phyloP scores from a whole-genome alignment of 2,797 vertebrate genomes.

The Gymnoscopelus microlampas region DNA sequence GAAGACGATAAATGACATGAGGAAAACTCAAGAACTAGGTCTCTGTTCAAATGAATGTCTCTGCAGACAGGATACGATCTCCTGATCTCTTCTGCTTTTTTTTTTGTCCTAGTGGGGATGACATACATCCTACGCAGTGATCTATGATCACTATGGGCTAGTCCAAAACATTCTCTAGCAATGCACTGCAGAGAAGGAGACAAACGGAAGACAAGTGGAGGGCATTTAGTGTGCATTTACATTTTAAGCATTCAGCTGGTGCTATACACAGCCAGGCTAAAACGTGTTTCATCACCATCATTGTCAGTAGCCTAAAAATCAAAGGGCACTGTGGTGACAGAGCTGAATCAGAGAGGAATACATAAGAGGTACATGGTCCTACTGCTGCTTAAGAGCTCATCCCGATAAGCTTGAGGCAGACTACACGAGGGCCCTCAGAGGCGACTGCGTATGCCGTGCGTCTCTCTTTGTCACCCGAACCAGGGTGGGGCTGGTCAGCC shows the following conservation, averaged over 20 bases:
- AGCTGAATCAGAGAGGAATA: constrained; percentile 49
- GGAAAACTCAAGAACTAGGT: not conserved
- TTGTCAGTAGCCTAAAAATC: constrained; percentile 31
- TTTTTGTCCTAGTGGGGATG: not conserved
- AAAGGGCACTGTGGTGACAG: constrained; percentile 36
- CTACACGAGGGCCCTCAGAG: constrained; percentile 72
- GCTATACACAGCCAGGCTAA: constrained; percentile 1
- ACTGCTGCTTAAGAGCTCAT: constrained; percentile 73
- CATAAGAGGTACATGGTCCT: constrained; percentile 42
- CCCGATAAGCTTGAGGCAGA: constrained; percentile 66
- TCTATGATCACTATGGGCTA: not conserved
- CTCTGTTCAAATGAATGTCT: too few species aligned
- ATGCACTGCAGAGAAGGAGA: not conserved
- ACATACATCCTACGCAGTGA: not conserved
- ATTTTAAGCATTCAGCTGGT: constrained; percentile 13
- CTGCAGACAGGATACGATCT: too few species aligned
- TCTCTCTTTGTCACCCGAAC: constrained; percentile 71
- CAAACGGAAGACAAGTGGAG: constrained; percentile 1
- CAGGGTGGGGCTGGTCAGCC: constrained; percentile 64
- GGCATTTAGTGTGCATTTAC: constrained; percentile 30
- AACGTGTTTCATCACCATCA: constrained; percentile 17
- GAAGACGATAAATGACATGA: not conserved
- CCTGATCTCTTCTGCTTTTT: not conserved
- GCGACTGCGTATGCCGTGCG: constrained; percentile 67
- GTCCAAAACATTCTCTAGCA: not conserved